These are phyloP conservation scores for Digitonthophagus gazella DNA, from an alignment of 2,888 invertebrate species.

Conservation along the genomic window DNA sequence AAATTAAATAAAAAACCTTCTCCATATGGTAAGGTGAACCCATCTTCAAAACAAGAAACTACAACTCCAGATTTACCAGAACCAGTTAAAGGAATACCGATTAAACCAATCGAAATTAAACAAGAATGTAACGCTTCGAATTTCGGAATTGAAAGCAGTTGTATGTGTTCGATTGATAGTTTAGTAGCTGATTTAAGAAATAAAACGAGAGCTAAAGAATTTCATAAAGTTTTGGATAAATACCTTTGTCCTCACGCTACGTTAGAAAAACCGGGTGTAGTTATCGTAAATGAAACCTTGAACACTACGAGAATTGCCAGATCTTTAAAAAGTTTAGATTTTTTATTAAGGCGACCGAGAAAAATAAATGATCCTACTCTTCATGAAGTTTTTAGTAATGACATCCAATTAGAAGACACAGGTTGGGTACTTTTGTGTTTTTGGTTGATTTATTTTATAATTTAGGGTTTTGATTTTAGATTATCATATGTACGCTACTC, in stretches of 20 bases:
- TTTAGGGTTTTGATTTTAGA: slow-evolving; percentile 29
- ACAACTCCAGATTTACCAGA: not conserved
- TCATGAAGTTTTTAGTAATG: slow-evolving; percentile 30
- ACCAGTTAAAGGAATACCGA: not conserved
- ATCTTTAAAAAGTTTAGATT: slow-evolving; percentile 12
- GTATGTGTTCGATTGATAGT: slow-evolving; percentile 38
- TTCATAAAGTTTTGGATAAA: slow-evolving; percentile 25
- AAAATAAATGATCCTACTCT: slow-evolving; percentile 2
- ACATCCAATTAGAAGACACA: slow-evolving; percentile 33
- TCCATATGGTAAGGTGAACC: not conserved
- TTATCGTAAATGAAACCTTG: slow-evolving; percentile 11
- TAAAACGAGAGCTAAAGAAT: slow-evolving; percentile 22
- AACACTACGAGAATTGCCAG: slow-evolving; percentile 6
- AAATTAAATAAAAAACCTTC: not conserved
- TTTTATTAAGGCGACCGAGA: slow-evolving; percentile 3
- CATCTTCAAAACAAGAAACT: not conserved
- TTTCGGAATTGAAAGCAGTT: slow-evolving; percentile 32
- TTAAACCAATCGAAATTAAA: slow-evolving; percentile 20
- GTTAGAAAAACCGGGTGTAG: slow-evolving; percentile 19
- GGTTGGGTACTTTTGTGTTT: slow-evolving; percentile 28
- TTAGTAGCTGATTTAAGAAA: slow-evolving; percentile 35
- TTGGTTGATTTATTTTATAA: not conserved
- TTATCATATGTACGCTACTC: slow-evolving; percentile 34
- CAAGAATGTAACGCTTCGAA: slow-evolving; percentile 30
- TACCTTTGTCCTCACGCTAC: slow-evolving; percentile 23